Conservation (phyloP, 1,140 invertebrate genomes). For the Bombus balteatus region DNA sequence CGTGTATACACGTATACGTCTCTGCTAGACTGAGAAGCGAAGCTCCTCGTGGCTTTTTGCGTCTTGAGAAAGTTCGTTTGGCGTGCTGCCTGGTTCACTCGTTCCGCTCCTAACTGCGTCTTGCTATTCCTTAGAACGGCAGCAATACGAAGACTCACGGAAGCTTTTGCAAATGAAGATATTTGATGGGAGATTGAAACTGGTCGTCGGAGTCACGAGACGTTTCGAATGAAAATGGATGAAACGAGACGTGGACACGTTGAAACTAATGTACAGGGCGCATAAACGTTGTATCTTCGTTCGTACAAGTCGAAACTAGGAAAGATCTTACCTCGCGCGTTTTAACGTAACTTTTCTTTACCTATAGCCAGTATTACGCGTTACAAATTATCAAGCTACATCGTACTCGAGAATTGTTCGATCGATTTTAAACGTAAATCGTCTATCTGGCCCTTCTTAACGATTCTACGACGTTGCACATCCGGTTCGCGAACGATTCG, state of each 20-base stretch:
- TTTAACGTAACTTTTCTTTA: neutral
- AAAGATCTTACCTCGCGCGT: neutral
- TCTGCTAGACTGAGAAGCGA: neutral
- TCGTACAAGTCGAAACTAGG: no score
- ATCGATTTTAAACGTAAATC: neutral
- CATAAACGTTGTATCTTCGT: no score
- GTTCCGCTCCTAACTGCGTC: neutral
- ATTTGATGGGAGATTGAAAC: neutral
- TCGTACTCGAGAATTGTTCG: neutral
- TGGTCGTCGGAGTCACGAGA: neutral
- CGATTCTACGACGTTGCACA: slow-evolving; percentile 7
- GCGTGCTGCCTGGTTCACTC: neutral
- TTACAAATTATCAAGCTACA: no score
- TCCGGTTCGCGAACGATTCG: slow-evolving; percentile 16
- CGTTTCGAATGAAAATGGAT: neutral
- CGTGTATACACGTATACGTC: neutral
- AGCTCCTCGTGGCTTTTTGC: slow-evolving; percentile 8
- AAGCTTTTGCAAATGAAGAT: neutral
- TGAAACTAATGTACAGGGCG: no score
- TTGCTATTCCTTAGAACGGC: neutral
- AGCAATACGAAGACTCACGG: neutral
- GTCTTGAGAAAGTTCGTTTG: slow-evolving; percentile 20
- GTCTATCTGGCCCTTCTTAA: neutral
- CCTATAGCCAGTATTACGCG: no score
- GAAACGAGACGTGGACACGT: neutral